Percentiles rank a stretch among this genome's conserved stretches.
phyloP scores from a whole-genome alignment of 1,140 invertebrate genomes.

The Mylabris phalerata region DNA sequence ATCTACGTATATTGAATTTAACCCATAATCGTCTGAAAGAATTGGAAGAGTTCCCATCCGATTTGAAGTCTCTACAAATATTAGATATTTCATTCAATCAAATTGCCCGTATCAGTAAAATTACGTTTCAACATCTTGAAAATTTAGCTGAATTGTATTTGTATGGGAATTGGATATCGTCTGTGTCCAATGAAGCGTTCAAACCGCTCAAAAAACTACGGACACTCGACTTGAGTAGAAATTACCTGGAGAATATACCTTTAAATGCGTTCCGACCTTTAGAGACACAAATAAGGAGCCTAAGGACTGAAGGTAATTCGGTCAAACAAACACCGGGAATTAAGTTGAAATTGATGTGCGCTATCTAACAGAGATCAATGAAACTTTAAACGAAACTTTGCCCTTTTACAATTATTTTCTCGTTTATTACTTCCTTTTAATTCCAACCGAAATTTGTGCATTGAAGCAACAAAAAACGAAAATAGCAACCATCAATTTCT shows the following conservation, averaged over 20 bases:
- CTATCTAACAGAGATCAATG: too few relatives aligned
- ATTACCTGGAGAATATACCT: slow-evolving; percentile 75
- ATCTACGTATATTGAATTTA: slow-evolving; percentile 68
- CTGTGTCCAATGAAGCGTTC: slow-evolving; percentile 71
- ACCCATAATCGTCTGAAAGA: slow-evolving; percentile 76
- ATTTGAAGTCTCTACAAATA: slow-evolving; percentile 68
- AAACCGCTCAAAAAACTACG: slow-evolving; percentile 69
- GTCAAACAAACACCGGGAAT: neutral
- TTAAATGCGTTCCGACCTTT: slow-evolving; percentile 66
- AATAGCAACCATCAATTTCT: too few relatives aligned
- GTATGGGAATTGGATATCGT: slow-evolving; percentile 75
- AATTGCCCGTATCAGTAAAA: slow-evolving; percentile 66
- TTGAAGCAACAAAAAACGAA: too few relatives aligned
- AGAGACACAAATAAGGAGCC: slow-evolving; percentile 71
- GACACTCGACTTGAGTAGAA: slow-evolving; percentile 75
- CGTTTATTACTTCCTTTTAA: too few relatives aligned
- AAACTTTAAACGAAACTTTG: too few relatives aligned
- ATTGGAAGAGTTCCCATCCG: slow-evolving; percentile 73
- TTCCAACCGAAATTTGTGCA: too few relatives aligned
- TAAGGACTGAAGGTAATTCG: slow-evolving; percentile 66
- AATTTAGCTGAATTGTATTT: slow-evolving; percentile 70
- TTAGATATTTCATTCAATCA: slow-evolving; percentile 81
- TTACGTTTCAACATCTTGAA: slow-evolving; percentile 66
- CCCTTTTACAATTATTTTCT: too few relatives aligned
- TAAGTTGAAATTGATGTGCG: too few relatives aligned